Percentiles rank a stretch among this genome's conserved stretches.
Evolutionary conservation across 2,797 vertebrate species (phyloP).

Genomic region (Astyanax mexicanus): DNA sequence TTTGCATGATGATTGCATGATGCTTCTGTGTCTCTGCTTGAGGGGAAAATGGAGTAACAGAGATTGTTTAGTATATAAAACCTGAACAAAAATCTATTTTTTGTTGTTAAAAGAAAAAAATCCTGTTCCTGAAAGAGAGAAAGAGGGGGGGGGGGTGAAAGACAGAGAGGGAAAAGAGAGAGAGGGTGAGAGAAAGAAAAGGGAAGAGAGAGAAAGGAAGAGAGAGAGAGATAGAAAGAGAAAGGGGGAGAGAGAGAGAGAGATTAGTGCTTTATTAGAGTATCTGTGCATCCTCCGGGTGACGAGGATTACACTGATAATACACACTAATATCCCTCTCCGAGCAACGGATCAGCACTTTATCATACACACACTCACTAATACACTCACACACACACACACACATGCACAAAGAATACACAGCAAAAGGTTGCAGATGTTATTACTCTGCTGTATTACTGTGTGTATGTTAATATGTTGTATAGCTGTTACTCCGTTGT

Average conservation of each 20-base stretch:
- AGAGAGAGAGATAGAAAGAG: background rate
- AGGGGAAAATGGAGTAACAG: no score
- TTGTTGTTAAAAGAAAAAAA: no score
- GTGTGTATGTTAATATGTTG: no score
- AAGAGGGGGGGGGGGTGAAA: background rate
- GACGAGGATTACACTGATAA: constrained; percentile 12
- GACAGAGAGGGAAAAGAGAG: no score
- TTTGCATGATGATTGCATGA: no score
- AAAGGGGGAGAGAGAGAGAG: background rate
- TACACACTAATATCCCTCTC: constrained; percentile 5
- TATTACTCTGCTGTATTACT: no score
- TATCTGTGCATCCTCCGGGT: background rate
- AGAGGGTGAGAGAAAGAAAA: background rate
- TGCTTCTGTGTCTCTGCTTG: no score
- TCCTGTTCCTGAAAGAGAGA: no score
- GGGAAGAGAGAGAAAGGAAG: background rate
- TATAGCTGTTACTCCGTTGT: no score
- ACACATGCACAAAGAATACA: background rate
- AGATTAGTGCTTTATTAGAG: constrained; percentile 11
- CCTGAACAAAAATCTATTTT: no score
- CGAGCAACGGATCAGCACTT: background rate
- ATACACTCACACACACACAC: background rate
- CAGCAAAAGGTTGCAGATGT: no score
- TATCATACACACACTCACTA: background rate
- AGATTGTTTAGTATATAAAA: no score